A percentile compares a stretch with the other conserved stretches of the same genome.
Conservation (phyloP, 2,888 invertebrate genomes). For the Coenonympha glycerion region DNA sequence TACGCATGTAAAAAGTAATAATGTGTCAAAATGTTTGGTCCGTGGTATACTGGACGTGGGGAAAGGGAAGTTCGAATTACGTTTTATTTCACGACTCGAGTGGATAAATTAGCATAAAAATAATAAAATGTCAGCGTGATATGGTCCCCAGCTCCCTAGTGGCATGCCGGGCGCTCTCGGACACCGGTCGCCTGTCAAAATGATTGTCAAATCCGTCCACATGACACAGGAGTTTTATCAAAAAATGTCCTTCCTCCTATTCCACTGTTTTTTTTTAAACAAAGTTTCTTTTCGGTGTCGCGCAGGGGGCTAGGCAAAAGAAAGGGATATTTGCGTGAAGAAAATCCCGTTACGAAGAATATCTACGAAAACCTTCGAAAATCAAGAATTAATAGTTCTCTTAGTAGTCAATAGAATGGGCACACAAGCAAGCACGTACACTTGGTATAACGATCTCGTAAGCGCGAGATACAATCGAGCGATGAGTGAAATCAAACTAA, state of each 20-base stretch:
- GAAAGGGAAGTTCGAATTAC: slow-evolving; percentile 21
- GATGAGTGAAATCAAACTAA: too few species aligned
- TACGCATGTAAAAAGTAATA: slow-evolving; percentile 11
- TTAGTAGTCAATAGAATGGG: too few species aligned
- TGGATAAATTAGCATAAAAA: slow-evolving; percentile 63
- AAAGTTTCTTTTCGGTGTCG: too few species aligned
- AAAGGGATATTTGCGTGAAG: too few species aligned
- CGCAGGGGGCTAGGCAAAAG: too few species aligned
- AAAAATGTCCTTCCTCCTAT: slow-evolving; percentile 12
- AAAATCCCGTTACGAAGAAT: too few species aligned
- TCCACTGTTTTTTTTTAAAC: too few species aligned
- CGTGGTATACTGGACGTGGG: slow-evolving; percentile 20
- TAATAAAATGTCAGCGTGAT: slow-evolving; percentile 60
- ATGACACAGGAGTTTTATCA: slow-evolving; percentile 34
- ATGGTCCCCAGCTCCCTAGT: slow-evolving; percentile 49
- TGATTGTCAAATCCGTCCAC: slow-evolving; percentile 49
- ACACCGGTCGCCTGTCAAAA: slow-evolving; percentile 48
- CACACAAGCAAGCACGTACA: too few species aligned
- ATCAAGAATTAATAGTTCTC: too few species aligned
- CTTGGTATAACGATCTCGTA: too few species aligned
- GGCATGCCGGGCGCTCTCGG: slow-evolving; percentile 39
- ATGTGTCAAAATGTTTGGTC: slow-evolving; percentile 19
- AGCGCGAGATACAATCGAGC: too few species aligned
- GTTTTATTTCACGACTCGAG: slow-evolving; percentile 47
- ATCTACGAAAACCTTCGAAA: too few species aligned